Percentiles rank a stretch among this genome's conserved stretches.
Conservation (phyloP, 2,113 vertebrate species). For the Anhinga anhinga region DNA sequence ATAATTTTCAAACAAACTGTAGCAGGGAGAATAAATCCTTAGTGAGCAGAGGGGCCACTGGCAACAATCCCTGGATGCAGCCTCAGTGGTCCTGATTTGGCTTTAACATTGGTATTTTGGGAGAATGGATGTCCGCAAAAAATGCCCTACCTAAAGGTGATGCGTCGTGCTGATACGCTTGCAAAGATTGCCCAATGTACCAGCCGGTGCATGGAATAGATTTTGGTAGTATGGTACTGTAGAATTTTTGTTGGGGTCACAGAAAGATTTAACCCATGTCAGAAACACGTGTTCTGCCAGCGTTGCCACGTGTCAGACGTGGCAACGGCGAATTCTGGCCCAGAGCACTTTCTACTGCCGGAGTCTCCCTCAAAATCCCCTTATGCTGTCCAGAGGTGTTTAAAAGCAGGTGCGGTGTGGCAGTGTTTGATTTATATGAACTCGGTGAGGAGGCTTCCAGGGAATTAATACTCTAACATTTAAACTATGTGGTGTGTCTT, state of each 20-base stretch:
- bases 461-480: neutral
- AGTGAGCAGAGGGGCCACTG: neutral
- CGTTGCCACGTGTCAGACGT: neutral
- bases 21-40: neutral
- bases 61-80: neutral
- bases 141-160: neutral
- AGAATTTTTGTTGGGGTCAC: neutral
- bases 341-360: neutral
- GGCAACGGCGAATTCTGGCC: neutral
- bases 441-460: neutral
- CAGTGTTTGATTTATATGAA: neutral
- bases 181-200: neutral
- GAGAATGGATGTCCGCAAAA: neutral
- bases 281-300: neutral
- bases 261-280: neutral
- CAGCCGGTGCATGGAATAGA: neutral
- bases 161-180: accelerated
- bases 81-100: neutral
- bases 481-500: neutral
- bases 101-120: neutral
- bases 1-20: neutral
- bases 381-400: accelerated
- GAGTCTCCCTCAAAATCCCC: neutral
- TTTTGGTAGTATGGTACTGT: neutral
- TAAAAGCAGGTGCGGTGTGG: neutral